These are phyloP conservation scores for Prietella phreatophila DNA, from an alignment of 2,113 vertebrate species.

Conservation along the genomic window DNA sequence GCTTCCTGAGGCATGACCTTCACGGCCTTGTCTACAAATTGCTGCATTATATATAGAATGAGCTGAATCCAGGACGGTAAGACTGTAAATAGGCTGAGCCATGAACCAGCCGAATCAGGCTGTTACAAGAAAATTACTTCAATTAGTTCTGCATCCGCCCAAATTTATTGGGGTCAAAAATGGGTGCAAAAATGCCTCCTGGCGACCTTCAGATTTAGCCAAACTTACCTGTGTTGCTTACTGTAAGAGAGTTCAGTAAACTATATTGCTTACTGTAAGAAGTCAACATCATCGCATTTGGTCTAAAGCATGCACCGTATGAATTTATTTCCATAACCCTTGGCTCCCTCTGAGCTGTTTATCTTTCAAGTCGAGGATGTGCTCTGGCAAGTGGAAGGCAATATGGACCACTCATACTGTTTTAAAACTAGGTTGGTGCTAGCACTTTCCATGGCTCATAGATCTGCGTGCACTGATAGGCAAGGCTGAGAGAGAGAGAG, in stretches of 20 bases:
- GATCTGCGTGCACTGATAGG: conserved; percentile 54
- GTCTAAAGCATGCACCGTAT: neutral
- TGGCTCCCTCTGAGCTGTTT: neutral
- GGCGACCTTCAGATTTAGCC: conserved; percentile 13
- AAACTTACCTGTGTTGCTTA: conserved; percentile 3
- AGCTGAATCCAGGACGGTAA: conserved; percentile 40
- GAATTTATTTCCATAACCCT: neutral
- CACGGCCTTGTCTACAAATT: conserved; percentile 31
- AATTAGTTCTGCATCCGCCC: conserved; percentile 44
- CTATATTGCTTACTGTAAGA: neutral
- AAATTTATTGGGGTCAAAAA: conserved; percentile 22
- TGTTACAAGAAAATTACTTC: conserved; percentile 43
- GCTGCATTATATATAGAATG: conserved; percentile 44
- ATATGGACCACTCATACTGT: conserved; percentile 13
- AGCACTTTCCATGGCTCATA: conserved; percentile 50
- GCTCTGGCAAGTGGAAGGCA: neutral
- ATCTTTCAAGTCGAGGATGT: conserved; percentile 4
- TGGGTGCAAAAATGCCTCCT: neutral
- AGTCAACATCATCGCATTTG: conserved; percentile 11
- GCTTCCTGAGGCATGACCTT: conserved; percentile 20
- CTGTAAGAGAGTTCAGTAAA: too few species aligned
- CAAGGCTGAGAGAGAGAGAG: conserved; percentile 36
- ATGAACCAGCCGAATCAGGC: conserved; percentile 26
- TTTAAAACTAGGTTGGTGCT: conserved; percentile 34
- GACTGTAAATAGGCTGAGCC: conserved; percentile 38